A percentile compares a stretch with the other conserved stretches of the same genome.
phyloP scores from a whole-genome alignment of 1,140 invertebrate species.

The Apis cerana region DNA sequence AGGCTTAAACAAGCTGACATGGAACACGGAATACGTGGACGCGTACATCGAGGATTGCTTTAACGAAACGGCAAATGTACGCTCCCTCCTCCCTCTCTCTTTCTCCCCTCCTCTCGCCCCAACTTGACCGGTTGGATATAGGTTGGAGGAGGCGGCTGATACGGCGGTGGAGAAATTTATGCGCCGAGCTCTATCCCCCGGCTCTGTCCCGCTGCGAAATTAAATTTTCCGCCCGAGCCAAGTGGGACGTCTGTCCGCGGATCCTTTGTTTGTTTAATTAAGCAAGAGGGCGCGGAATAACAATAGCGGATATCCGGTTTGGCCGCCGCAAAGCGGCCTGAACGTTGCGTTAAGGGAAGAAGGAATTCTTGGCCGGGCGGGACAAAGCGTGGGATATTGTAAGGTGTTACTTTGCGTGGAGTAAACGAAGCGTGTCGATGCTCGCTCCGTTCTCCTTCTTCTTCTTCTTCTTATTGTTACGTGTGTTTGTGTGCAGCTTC shows the following conservation, averaged over 20 bases:
- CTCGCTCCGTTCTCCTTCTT: too few relatives aligned
- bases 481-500: conserved; percentile 76
- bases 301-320: conserved; percentile 35
- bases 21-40: conserved; percentile 88
- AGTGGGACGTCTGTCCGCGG: conserved; percentile 35
- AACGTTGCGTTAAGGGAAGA: conserved; percentile 33
- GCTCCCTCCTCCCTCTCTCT: not conserved
- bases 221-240: conserved; percentile 48
- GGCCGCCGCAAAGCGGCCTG: not conserved
- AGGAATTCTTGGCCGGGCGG: not conserved
- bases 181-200: not conserved
- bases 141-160: not conserved
- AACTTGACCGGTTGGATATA: not conserved
- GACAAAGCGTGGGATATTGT: too few relatives aligned
- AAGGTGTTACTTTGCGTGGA: too few relatives aligned
- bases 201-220: conserved; percentile 44
- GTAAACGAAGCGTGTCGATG: too few relatives aligned
- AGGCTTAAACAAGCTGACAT: conserved; percentile 89
- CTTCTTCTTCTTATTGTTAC: too few relatives aligned
- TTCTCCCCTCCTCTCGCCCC: not conserved
- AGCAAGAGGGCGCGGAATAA: conserved; percentile 41
- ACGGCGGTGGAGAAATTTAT: conserved; percentile 46
- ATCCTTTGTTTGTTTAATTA: conserved; percentile 54
- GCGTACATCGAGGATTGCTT: conserved; percentile 90
- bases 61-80: conserved; percentile 85